These are phyloP conservation scores for Glyphotaelius pellucidus DNA, from an alignment of 2,888 invertebrate genomes.

Conservation along the genomic window DNA sequence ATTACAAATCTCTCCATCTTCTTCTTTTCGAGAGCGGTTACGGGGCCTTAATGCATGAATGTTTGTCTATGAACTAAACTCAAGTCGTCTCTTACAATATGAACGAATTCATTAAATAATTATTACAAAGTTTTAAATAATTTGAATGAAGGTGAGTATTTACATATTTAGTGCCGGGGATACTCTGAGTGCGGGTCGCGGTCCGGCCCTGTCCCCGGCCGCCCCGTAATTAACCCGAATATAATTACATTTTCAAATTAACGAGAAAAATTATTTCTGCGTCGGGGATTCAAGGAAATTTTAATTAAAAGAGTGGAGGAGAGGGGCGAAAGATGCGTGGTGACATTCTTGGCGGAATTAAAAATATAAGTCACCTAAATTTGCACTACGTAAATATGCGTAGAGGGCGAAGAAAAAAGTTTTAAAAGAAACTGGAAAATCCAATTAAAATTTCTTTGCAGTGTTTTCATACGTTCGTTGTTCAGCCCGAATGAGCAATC, in stretches of 20 bases:
- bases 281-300: slow-evolving; percentile 41
- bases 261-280: slow-evolving; percentile 54
- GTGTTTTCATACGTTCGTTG: background rate
- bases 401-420: background rate
- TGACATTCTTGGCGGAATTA: background rate
- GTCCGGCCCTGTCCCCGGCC: background rate
- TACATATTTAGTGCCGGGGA: background rate
- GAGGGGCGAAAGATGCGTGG: background rate
- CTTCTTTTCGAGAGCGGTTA: too few relatives aligned
- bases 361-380: background rate
- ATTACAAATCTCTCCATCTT: too few relatives aligned
- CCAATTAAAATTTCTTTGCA: background rate
- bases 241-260: slow-evolving; percentile 60
- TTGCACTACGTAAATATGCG: background rate
- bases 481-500: background rate
- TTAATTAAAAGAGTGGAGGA: slow-evolving; percentile 50
- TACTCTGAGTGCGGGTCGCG: background rate
- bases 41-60: too few relatives aligned
- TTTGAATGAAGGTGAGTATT: background rate
- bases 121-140: background rate
- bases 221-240: slow-evolving; percentile 52
- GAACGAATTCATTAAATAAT: too few relatives aligned
- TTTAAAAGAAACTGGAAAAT: background rate
- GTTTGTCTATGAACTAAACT: too few relatives aligned
- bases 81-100: too few relatives aligned